Base-by-base conservation (phyloP, 2,888 invertebrate species). In the Linnaemya vulpina region DNA sequence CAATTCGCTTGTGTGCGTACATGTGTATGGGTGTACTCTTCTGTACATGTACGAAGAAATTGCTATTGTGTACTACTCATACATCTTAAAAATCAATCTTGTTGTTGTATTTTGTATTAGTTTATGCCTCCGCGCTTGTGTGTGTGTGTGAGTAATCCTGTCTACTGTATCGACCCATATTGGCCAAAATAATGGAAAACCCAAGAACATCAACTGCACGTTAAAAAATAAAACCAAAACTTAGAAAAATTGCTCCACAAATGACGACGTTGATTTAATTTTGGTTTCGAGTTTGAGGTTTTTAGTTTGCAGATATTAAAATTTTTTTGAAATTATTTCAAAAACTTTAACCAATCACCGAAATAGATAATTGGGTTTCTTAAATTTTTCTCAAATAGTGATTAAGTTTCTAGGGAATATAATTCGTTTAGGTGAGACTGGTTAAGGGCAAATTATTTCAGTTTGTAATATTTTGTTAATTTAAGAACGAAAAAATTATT, bases 191-290 rank as follows among this genome's bases (percentile, higher is more conserved):
- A 81, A 70, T 70, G 13, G 11, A 43, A 46, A 58, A 53, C 5
- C 1, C 17, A 70, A 30, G 8, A 30, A 71, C 53, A 46, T 35
- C 38, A 38, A 13, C 15, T 22, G 13, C 25, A 60, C 38, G 40
- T 7, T 43, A 3, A 68, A 55, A 74, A 49, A 38, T 43, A 17
- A 74, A 43, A 68, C 11, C 38, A 17, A 80, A 35, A 40, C 22
- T 68, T 49, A 71, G 74, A 71, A 82, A 78, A 78, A 78, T 78
- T 78, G 74, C 70, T 78, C 75, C 78, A 78, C 81, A 85, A 85
- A 82, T 82, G 78, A 75, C 74, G 74, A 85, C 81, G 81, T 78
- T 82, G 85, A 82, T 78, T 85, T 82, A 82, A 85, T 85, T 85
- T 82, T 78, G 81, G 78, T 78, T 82, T 71, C 22, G 65, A 55